Conservation (phyloP, 2,888 invertebrate genomes). For the Agrotis exclamationis region DNA sequence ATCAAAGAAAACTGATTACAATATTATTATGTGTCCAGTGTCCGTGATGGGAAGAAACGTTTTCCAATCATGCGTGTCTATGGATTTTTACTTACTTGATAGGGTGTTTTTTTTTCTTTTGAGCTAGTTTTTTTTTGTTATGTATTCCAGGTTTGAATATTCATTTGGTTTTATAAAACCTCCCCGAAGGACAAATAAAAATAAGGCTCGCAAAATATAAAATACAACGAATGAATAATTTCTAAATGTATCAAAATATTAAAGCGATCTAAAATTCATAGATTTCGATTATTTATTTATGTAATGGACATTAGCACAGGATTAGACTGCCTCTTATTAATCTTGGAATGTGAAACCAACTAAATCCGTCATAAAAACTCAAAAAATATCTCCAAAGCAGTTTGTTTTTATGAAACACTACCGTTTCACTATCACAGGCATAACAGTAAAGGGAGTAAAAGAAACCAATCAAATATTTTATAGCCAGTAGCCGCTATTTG, state of each 20-base stretch:
- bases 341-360: constrained; percentile 36
- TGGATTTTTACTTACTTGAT: constrained; percentile 3
- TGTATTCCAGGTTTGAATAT: constrained; percentile 16
- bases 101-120: background rate
- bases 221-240: too few species aligned
- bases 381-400: constrained; percentile 12
- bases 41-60: constrained; percentile 42
- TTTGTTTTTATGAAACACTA: constrained; percentile 36
- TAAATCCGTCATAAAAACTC: constrained; percentile 4
- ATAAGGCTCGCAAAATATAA: too few species aligned
- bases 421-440: constrained; percentile 27
- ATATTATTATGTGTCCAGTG: constrained; percentile 49
- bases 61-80: constrained; percentile 45
- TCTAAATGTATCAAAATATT: background rate
- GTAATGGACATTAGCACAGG: constrained; percentile 15
- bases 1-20: constrained; percentile 53
- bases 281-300: background rate
- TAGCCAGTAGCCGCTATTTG: constrained; percentile 33
- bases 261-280: background rate
- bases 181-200: background rate
- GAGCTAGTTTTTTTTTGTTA: background rate
- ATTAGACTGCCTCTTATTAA: constrained; percentile 16
- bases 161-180: background rate
- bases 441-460: constrained; percentile 44
- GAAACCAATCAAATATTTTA: constrained; percentile 43